Conservation (phyloP, 2,888 invertebrate genomes). For the Candidula unifasciata region DNA sequence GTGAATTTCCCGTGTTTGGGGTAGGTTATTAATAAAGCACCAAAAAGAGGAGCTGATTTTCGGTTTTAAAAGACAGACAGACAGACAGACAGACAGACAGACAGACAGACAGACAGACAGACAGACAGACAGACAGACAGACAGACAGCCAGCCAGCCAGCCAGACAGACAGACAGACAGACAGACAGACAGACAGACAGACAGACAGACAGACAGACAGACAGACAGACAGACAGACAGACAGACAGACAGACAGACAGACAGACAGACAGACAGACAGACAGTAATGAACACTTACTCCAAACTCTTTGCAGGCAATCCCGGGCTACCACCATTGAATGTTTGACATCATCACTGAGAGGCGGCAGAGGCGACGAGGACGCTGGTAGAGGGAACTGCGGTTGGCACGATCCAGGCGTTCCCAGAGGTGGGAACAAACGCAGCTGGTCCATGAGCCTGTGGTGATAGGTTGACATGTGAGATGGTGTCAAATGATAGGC, state of each 20-base stretch:
- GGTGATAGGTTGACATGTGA: not conserved
- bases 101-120: not conserved
- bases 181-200: not conserved
- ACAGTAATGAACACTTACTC: constrained; percentile 35
- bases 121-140: not conserved
- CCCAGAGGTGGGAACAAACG: not conserved
- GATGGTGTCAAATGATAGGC: not conserved
- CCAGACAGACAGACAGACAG: not conserved
- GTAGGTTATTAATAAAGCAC: too few species aligned
- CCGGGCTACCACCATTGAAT: constrained; percentile 2
- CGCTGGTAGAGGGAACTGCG: not conserved
- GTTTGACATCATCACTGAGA: not conserved
- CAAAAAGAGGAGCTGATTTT: too few species aligned
- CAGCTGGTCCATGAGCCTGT: not conserved
- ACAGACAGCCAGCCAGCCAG: not conserved
- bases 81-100: constrained; percentile 11
- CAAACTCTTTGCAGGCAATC: constrained; percentile 48
- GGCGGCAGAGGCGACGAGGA: constrained; percentile 7
- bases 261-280: not conserved
- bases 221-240: constrained; percentile 30
- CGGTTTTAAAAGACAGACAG: too few species aligned
- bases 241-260: constrained; percentile 26
- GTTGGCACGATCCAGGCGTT: not conserved
- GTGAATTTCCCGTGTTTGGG: too few species aligned
- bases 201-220: constrained; percentile 22